phyloP scores from a whole-genome alignment of 2,113 vertebrate genomes.

The Noctilio leporinus region DNA sequence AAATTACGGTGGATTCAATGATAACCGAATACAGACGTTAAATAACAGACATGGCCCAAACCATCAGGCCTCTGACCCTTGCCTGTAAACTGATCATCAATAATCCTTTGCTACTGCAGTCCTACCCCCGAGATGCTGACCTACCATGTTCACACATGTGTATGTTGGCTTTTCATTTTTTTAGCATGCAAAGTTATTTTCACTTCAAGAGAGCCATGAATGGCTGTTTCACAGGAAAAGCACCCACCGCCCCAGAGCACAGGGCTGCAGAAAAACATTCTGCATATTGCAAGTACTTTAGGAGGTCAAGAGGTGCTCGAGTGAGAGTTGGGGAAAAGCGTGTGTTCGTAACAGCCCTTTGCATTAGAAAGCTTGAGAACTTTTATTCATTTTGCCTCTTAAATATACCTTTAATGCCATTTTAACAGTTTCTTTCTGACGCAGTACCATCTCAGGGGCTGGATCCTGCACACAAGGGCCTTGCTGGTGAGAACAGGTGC shows the following conservation, averaged over 20 bases:
- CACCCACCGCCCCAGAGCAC: neutral
- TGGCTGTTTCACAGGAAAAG: neutral
- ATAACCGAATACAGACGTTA: neutral
- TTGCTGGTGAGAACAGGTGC: neutral
- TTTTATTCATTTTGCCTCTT: neutral
- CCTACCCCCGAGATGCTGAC: neutral
- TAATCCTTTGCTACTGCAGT: neutral
- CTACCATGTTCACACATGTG: neutral
- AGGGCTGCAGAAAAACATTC: neutral
- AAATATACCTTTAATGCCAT: neutral
- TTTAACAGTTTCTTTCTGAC: neutral
- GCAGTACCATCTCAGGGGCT: neutral
- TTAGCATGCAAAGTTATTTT: neutral
- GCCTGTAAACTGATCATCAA: neutral
- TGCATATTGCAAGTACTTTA: neutral
- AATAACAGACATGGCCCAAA: neutral
- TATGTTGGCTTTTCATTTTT: neutral
- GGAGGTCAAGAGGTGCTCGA: neutral
- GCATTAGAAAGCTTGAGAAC: neutral
- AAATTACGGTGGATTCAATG: neutral
- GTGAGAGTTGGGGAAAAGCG: neutral
- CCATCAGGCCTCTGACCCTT: neutral
- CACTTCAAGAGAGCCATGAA: neutral
- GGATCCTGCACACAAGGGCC: neutral
- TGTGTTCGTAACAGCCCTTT: neutral